Percentiles rank a stretch among this genome's conserved stretches.
Conservation (phyloP, 2,113 vertebrate species). For the Chionodraco myersi region DNA sequence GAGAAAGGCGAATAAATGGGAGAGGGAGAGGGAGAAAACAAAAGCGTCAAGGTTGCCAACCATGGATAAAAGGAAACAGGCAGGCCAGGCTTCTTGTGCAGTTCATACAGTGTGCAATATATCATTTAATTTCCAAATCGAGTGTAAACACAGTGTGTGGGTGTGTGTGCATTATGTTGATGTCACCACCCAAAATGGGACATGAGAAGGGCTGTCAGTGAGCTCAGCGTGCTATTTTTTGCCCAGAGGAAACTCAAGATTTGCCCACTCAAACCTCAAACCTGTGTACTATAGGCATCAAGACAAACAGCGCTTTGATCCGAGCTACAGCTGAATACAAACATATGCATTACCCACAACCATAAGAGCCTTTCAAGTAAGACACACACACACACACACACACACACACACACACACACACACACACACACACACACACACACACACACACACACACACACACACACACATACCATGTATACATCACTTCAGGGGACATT, state of each 20-base stretch:
- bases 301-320: conserved; percentile 46
- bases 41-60: neutral
- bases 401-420: conserved; percentile 1
- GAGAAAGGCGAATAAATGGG: neutral
- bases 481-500: too few species aligned
- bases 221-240: conserved; percentile 31
- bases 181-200: conserved; percentile 49
- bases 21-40: conserved; percentile 11
- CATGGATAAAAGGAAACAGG: conserved; percentile 1
- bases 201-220: conserved; percentile 42
- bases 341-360: conserved; percentile 17
- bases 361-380: conserved; percentile 2
- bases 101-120: conserved; percentile 15
- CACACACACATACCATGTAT: conserved; percentile 1
- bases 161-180: conserved; percentile 13
- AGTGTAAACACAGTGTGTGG: conserved; percentile 31
- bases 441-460: conserved; percentile 1
- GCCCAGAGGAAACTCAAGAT: conserved; percentile 27
- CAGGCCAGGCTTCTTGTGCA: conserved; percentile 5
- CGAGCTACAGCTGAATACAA: conserved; percentile 53
- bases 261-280: conserved; percentile 48
- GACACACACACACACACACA: neutral
- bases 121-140: conserved; percentile 27
- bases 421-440: conserved; percentile 8
- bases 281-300: conserved; percentile 37